These are phyloP conservation scores for Rhyzopertha dominica DNA, from an alignment of 1,140 invertebrate genomes.

Conservation along the genomic window DNA sequence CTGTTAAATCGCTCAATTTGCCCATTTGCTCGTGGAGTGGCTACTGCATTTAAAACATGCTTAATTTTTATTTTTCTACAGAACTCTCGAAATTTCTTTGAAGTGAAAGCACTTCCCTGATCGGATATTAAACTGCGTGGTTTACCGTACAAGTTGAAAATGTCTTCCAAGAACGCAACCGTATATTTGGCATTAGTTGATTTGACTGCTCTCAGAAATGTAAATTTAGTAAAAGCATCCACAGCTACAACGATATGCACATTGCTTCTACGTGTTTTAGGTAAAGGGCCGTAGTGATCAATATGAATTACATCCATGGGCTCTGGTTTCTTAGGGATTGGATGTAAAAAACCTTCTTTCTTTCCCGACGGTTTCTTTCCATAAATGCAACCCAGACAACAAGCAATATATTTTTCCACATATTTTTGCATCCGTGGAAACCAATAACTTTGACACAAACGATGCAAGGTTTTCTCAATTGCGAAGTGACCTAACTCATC, in stretches of 20 bases:
- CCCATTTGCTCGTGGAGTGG: too few relatives aligned
- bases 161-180: conserved; percentile 14
- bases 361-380: conserved; percentile 1
- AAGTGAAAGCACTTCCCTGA: too few relatives aligned
- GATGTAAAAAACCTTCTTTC: conserved; percentile 1
- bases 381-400: conserved; percentile 23
- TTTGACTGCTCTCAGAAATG: conserved; percentile 16
- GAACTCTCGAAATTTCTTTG: too few relatives aligned
- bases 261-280: conserved; percentile 23
- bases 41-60: too few relatives aligned
- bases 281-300: conserved; percentile 32
- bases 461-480: conserved; percentile 26
- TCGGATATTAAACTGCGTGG: too few relatives aligned
- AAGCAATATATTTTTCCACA: conserved; percentile 22
- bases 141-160: conserved; percentile 12
- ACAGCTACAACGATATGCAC: conserved; percentile 17
- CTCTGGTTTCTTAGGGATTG: conserved; percentile 16
- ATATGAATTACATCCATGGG: conserved; percentile 28
- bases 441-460: conserved; percentile 29
- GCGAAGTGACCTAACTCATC: conserved; percentile 36
- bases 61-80: too few relatives aligned
- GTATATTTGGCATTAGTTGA: conserved; percentile 15
- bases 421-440: conserved; percentile 31
- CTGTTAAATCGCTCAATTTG: too few relatives aligned
- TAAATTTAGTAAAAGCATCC: conserved; percentile 21